Percentiles rank a stretch among this genome's conserved stretches.
These are phyloP conservation scores for Athalia cordata DNA, from an alignment of 2,888 invertebrate genomes.

Conservation along the genomic window DNA sequence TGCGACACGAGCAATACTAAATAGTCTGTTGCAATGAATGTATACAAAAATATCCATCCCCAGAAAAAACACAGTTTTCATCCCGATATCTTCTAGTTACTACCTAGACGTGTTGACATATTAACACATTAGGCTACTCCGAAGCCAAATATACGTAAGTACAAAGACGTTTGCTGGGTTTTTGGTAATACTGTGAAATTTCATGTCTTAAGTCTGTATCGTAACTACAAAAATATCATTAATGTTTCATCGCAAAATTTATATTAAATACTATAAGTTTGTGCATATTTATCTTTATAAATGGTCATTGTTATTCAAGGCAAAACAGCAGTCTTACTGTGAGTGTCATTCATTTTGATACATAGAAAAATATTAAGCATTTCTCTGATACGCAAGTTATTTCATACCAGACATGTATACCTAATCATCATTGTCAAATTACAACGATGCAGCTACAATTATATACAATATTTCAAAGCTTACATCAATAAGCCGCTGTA, in stretches of 20 bases:
- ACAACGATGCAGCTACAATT: no score
- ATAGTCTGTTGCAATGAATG: no score
- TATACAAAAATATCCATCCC: background rate
- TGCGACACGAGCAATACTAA: no score
- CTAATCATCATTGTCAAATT: no score
- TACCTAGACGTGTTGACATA: no score
- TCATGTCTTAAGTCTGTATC: background rate
- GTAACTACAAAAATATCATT: no score
- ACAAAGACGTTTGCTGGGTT: background rate
- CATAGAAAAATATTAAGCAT: slow-evolving; percentile 57
- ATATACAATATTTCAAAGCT: no score
- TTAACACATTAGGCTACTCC: background rate
- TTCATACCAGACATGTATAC: background rate
- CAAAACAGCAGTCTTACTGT: slow-evolving; percentile 60
- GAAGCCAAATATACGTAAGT: background rate
- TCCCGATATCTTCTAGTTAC: background rate
- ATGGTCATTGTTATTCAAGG: slow-evolving; percentile 57
- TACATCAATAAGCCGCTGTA: no score
- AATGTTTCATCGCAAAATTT: no score
- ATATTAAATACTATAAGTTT: background rate
- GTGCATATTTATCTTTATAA: background rate
- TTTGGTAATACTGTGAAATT: background rate
- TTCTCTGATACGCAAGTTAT: slow-evolving; percentile 7
- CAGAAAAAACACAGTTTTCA: background rate
- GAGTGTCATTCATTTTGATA: slow-evolving; percentile 56